These are phyloP conservation scores for Manis crassicaudata DNA, from an alignment of 2,797 vertebrate species.

Conservation along the genomic window DNA sequence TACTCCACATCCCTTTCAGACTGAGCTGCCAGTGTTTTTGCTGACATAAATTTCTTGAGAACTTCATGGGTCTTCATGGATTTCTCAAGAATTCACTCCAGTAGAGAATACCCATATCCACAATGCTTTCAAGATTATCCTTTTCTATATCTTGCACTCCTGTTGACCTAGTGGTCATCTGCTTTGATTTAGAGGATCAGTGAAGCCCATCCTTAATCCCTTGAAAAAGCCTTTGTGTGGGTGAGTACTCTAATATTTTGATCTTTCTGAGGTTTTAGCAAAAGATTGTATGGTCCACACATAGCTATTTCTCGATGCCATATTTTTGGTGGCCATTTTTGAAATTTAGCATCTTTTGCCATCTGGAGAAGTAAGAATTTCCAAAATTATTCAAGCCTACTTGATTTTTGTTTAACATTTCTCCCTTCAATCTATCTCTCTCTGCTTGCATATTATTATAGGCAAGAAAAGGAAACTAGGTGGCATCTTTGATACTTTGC, in stretches of 20 bases:
- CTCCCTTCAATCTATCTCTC: background rate
- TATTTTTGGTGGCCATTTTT: background rate
- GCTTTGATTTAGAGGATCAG: background rate
- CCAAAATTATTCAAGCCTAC: background rate
- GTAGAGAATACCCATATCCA: background rate
- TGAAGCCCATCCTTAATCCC: background rate
- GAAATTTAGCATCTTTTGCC: conserved; percentile 1
- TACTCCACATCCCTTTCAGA: background rate
- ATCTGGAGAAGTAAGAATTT: conserved; percentile 2
- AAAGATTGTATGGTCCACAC: background rate
- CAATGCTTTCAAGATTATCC: background rate
- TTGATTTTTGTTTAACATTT: conserved; percentile 12
- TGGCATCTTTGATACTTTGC: background rate
- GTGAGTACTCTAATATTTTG: background rate
- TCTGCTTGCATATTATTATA: background rate
- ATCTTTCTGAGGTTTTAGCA: background rate
- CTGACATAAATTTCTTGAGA: background rate
- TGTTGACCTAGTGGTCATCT: background rate
- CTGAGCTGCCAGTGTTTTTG: background rate
- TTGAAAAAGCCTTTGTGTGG: background rate
- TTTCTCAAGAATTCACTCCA: background rate
- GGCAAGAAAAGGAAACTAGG: background rate
- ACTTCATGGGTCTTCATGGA: background rate
- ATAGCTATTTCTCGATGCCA: background rate
- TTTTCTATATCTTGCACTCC: no score